A percentile compares a stretch with the other conserved stretches of the same genome.
phyloP scores from a whole-genome alignment of 1,140 invertebrate species.

The Heliconius himera region DNA sequence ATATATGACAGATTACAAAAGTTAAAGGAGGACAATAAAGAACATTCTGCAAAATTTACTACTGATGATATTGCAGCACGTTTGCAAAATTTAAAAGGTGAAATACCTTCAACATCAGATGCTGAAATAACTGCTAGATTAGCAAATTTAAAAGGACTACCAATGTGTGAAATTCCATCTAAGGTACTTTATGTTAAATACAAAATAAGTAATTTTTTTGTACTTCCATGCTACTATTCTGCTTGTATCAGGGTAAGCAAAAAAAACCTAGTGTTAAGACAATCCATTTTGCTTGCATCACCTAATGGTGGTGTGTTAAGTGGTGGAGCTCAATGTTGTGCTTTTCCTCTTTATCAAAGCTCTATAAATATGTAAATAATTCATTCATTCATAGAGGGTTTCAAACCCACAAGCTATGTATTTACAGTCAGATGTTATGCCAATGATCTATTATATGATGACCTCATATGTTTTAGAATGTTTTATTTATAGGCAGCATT shows the following conservation, averaged over 20 bases:
- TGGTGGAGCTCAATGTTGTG: too few relatives aligned
- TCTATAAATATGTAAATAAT: too few relatives aligned
- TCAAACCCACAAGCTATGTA: not conserved
- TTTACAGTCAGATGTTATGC: not conserved
- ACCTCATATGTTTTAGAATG: not conserved
- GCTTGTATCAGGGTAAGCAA: too few relatives aligned
- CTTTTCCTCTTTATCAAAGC: too few relatives aligned
- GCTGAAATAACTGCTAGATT: constrained; percentile 81
- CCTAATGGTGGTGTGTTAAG: too few relatives aligned
- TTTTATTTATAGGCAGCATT: constrained; percentile 51
- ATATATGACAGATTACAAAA: constrained; percentile 74
- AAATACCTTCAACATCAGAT: constrained; percentile 75
- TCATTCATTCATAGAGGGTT: too few relatives aligned
- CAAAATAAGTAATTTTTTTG: not conserved
- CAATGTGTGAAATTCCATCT: constrained; percentile 47
- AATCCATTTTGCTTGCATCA: too few relatives aligned
- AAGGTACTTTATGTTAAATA: constrained; percentile 47
- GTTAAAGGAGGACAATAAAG: constrained; percentile 54
- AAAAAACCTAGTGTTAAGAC: too few relatives aligned
- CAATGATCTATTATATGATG: too few relatives aligned
- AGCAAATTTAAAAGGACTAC: constrained; percentile 82
- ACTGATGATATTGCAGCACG: constrained; percentile 82
- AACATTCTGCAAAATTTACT: constrained; percentile 46
- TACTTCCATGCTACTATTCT: too few relatives aligned
- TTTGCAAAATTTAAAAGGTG: constrained; percentile 83